Evolutionary conservation across 2,797 vertebrate genomes (phyloP).

Genomic region (Eremophila alpestris): DNA sequence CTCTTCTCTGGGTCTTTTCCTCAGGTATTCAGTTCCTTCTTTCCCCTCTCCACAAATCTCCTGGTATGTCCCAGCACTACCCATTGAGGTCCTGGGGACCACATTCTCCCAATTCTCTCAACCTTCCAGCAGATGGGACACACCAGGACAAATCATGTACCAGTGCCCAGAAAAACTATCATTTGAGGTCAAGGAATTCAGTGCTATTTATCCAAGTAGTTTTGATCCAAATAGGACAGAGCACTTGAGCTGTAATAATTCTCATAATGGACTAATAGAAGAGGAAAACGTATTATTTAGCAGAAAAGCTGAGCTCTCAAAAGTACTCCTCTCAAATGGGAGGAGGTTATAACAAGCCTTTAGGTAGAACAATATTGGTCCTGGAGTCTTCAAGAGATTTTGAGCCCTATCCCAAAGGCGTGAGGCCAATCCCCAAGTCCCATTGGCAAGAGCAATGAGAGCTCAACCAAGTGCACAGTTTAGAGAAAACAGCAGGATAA

Average conservation of each 20-base stretch:
- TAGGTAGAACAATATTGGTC: constrained; percentile 58
- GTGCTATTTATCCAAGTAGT: constrained; percentile 1
- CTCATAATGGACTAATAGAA: not conserved
- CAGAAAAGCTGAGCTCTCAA: constrained; percentile 40
- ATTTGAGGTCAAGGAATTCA: not conserved
- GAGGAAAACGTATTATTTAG: not conserved
- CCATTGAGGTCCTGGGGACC: not conserved
- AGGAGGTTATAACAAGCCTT: constrained; percentile 12
- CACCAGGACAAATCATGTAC: not conserved
- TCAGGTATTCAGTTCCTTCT: not conserved
- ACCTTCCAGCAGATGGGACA: not conserved
- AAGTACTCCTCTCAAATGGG: constrained; percentile 17
- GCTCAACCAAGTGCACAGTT: not conserved
- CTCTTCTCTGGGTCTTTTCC: not conserved
- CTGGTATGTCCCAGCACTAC: not conserved
- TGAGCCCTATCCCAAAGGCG: not conserved
- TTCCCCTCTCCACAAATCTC: not conserved
- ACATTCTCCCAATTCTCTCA: not conserved
- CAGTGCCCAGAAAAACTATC: not conserved
- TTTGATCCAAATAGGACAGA: constrained; percentile 35
- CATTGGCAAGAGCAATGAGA: not conserved
- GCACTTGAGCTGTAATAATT: constrained; percentile 11
- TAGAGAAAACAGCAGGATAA: not conserved
- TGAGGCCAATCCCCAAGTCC: not conserved
- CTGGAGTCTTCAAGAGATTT: constrained; percentile 35